Evolutionary conservation across 2,113 vertebrate genomes (phyloP), one percentile per base, ranked within the genome.

Genomic region (Eudorcas thomsonii): DNA sequence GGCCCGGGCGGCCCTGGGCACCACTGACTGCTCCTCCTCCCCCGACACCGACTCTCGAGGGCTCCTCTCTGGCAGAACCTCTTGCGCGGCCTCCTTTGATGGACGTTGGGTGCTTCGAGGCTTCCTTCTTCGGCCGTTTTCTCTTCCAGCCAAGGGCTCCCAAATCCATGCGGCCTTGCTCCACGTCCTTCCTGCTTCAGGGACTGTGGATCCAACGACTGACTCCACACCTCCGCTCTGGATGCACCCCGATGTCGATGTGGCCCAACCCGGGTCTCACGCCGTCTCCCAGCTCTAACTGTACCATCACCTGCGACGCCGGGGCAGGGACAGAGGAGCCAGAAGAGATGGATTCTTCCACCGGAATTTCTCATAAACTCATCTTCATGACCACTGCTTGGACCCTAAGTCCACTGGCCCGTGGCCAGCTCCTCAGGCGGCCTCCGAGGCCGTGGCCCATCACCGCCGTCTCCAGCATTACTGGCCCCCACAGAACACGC

Each of bases 191-290:
- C 55, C 54, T 21, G 11, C 6, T 45, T 43, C 54, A 0, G 52
- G 90, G 78, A 33, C 43, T 0, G 0, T 0, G 5, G 0, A 19
- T 9, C 88, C 88, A 6, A 3, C 0, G 0, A 36, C 5, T 33
- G 33, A 13, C 16, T 4, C 14, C 6, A 6, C 17, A 21, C 19
- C 19, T 1, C 50, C 4, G 15, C 36, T 55, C 6, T 0, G 0
- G 19, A 33, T 4, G 13, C 1, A 2, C 16, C 19, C 71, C 1
- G 0, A 3, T 0, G 2, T 54, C 43, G 4, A 0, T 0, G 0
- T 1, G 7, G 23, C 39, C 60, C 45, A 1, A 1, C 1, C 25
- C 3, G 45, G 23, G 64, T 45, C 43, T 60, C 52, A 3, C 1
- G 2, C 19, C 81, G 4, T n/a, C 7, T 55, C 1, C 8, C 12